Base-by-base conservation (phyloP, 1,140 invertebrate species). In the Drosophila nebulosa region DNA sequence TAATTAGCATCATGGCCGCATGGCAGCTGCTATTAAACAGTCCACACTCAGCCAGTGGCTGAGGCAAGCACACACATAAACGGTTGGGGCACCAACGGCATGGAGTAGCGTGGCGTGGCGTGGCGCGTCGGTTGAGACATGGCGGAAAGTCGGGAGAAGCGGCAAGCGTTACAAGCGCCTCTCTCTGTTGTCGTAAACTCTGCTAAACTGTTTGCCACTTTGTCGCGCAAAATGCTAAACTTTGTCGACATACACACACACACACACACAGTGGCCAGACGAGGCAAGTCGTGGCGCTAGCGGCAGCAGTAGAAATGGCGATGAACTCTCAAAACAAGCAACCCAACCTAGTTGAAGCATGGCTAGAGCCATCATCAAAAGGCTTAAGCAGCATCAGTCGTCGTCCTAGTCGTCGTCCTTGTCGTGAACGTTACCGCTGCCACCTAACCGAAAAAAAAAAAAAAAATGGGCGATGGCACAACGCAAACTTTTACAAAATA, bases 131-230 rank as follows among this genome's bases (percentile, higher is more conserved):
- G 72, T 18, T 78, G 78, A 81, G 64, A 77, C 55, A 35, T 36
- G 51, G 14, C 42, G 62, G 50, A 14, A 35, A 35, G 58, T 57
- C 27, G 57, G 56, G 67, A 72, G 24, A 2, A 32, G 7, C 26
- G 6, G 5, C 60, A 64, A 73, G 69, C 60, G 70, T 65, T 66
- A 71, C 61, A 69, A 69, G 65, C 56, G 42, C 46, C 70, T 46
- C 55, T 42, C 39, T 32, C 30, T 81, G 81, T 88, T 86, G 81
- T 86, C 81, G 81, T 86, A 86, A 86, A 86, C 83, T 86, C 81
- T 86, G 83, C 81, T 86, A 86, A 86, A 86, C 81, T 86, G 81
- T 86, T 86, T 86, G 81, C 81, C 81, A 86, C 81, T 86, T 86
- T 86, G 81, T 86, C 81, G 81, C 81, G 81, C 81, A 86, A 88